Evolutionary conservation across 1,140 invertebrate species (phyloP).

Genomic region (Druon quercuslanigerum): DNA sequence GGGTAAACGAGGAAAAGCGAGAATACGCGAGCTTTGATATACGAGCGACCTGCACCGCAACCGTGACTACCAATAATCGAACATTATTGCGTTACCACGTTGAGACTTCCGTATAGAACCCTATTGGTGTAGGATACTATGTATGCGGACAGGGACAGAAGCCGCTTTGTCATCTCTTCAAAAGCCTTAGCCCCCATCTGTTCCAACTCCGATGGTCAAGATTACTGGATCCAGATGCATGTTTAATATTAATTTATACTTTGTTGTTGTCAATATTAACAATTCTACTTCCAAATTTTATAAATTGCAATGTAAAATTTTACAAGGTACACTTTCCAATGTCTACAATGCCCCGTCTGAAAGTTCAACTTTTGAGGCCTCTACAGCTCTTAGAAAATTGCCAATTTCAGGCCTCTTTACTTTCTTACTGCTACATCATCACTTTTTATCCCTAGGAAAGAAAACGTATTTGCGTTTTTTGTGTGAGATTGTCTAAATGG

Average conservation of each 20-base stretch:
- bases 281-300: too few relatives aligned
- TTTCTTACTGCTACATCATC: too few relatives aligned
- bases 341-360: too few relatives aligned
- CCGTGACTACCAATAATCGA: constrained; percentile 71
- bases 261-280: background rate
- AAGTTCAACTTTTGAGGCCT: too few relatives aligned
- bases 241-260: background rate
- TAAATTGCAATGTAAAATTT: too few relatives aligned
- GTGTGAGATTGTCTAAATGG: too few relatives aligned
- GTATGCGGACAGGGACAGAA: background rate
- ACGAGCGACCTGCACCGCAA: constrained; percentile 59
- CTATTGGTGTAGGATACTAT: background rate
- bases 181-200: background rate
- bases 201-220: background rate
- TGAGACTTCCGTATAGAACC: constrained; percentile 32
- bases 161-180: background rate
- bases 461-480: too few relatives aligned
- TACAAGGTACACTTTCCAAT: too few relatives aligned
- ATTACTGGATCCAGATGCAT: background rate
- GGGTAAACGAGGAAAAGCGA: constrained; percentile 40
- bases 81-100: constrained; percentile 69
- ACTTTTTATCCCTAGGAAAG: too few relatives aligned
- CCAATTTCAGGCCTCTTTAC: too few relatives aligned
- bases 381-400: too few relatives aligned
- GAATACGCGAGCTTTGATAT: constrained; percentile 65